Percentiles rank a stretch among this genome's conserved stretches.
These are phyloP conservation scores for Enteromius afrohamiltoni DNA, from an alignment of 2,797 vertebrate species.

Conservation along the genomic window DNA sequence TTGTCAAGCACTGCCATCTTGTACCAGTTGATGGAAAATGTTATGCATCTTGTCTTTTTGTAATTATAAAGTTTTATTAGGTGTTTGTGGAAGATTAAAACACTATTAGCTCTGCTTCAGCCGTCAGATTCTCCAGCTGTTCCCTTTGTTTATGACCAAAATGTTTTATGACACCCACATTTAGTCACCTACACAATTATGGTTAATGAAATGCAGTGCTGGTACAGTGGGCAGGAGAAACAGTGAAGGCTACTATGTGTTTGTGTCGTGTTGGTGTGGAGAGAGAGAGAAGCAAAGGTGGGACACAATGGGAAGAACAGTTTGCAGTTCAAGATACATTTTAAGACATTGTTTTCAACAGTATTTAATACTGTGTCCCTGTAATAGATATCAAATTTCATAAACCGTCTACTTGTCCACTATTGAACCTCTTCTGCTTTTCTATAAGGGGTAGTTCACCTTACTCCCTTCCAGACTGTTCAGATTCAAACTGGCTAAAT, in stretches of 20 bases:
- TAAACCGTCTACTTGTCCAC: background rate
- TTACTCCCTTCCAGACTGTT: background rate
- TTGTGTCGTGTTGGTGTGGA: background rate
- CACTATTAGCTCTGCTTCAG: slow-evolving; percentile 74
- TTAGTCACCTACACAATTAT: slow-evolving; percentile 78
- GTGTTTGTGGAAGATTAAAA: slow-evolving; percentile 79
- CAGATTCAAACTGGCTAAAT: background rate
- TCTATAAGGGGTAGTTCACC: background rate
- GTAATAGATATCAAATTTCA: background rate
- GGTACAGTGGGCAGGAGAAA: slow-evolving; percentile 41
- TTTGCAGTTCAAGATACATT: background rate
- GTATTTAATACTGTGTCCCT: background rate
- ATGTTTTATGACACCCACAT: slow-evolving; percentile 73
- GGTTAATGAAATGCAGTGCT: slow-evolving; percentile 71
- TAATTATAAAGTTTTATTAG: slow-evolving; percentile 79
- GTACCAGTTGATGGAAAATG: slow-evolving; percentile 65
- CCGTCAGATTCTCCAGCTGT: slow-evolving; percentile 77
- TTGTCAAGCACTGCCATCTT: slow-evolving; percentile 54
- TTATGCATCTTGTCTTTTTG: slow-evolving; percentile 69
- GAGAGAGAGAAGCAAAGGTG: slow-evolving; percentile 9
- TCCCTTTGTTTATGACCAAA: slow-evolving; percentile 78
- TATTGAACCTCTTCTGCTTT: background rate
- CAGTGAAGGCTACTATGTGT: slow-evolving; percentile 41
- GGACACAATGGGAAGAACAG: slow-evolving; percentile 29
- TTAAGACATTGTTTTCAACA: too few relatives aligned